phyloP scores from a whole-genome alignment of 2,797 vertebrate genomes.

The Aselliscus stoliczkanus region DNA sequence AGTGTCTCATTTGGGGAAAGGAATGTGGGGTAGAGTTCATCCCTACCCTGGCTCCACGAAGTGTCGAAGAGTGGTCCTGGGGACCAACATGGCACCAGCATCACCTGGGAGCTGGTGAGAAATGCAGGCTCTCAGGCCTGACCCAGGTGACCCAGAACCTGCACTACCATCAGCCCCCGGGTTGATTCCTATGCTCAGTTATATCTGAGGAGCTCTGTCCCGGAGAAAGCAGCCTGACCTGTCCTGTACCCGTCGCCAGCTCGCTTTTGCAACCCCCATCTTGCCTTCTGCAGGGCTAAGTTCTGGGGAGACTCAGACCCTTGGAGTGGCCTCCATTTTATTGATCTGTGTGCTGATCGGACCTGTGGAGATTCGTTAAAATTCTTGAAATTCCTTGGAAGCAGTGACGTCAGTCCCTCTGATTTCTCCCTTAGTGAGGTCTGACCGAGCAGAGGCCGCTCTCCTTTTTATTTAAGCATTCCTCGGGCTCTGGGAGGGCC shows the following conservation, averaged over 20 bases:
- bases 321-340: background rate
- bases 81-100: background rate
- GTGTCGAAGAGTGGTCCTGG: background rate
- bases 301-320: background rate
- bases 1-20: background rate
- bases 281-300: background rate
- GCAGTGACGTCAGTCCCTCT: background rate
- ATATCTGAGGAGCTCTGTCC: background rate
- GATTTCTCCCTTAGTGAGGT: background rate
- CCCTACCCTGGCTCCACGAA: background rate
- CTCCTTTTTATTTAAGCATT: background rate
- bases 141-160: background rate
- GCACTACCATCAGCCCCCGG: background rate
- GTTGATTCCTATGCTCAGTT: background rate
- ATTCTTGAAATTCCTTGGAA: background rate
- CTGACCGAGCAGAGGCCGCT: background rate
- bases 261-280: fast-evolving
- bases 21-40: background rate
- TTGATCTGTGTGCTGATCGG: background rate
- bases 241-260: fast-evolving
- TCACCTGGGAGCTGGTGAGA: background rate
- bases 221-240: too few relatives aligned
- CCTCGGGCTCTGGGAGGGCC: fast-evolving
- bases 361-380: background rate
- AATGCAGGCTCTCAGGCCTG: background rate